These are phyloP conservation scores for Chiloscyllium punctatum DNA, from an alignment of 2,797 vertebrate genomes.

Conservation along the genomic window DNA sequence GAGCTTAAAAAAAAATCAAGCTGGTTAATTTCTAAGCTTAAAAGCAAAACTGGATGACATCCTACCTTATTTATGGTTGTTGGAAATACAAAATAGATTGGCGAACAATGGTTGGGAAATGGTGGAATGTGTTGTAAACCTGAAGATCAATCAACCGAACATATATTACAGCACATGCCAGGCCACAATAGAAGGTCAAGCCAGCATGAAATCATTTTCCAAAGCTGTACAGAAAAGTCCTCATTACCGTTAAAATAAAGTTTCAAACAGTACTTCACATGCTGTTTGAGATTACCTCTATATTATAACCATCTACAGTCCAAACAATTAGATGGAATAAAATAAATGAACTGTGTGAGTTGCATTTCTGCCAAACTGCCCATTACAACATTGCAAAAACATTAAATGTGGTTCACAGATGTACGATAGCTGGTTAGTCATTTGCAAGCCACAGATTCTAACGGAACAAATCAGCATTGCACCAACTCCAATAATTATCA, in stretches of 20 bases:
- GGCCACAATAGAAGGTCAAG: background rate
- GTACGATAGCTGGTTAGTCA: background rate
- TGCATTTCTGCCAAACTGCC: background rate
- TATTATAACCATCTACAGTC: background rate
- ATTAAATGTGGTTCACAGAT: slow-evolving; percentile 30
- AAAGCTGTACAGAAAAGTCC: background rate
- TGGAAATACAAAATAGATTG: background rate
- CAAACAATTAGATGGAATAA: background rate
- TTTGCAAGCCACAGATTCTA: background rate
- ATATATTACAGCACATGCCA: background rate
- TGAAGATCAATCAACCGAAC: background rate
- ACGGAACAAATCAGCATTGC: too few species aligned
- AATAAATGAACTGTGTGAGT: background rate
- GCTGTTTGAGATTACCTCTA: background rate
- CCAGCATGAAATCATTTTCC: background rate
- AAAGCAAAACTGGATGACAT: background rate
- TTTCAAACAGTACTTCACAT: background rate
- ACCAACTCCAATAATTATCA: background rate
- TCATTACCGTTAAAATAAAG: background rate
- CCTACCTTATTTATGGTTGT: background rate
- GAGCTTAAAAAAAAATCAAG: background rate
- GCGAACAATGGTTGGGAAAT: background rate
- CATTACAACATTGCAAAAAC: slow-evolving; percentile 12
- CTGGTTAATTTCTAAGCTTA: background rate
- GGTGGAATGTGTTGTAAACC: background rate